Evolutionary conservation across 2,888 invertebrate genomes (phyloP), one percentile per base, ranked within the genome.

Genomic region (Anthrax anthrax): DNA sequence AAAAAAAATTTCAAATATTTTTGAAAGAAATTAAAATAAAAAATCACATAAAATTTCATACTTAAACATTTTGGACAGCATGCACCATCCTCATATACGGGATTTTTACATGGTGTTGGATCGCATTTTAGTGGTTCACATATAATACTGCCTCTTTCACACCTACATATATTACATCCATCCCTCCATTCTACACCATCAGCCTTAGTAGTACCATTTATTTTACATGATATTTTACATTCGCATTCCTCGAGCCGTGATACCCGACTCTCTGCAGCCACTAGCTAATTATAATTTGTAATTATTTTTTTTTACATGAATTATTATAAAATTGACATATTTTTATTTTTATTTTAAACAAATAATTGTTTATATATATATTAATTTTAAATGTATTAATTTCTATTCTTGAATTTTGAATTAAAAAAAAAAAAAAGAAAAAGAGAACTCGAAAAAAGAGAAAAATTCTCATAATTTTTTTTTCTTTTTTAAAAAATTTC

Each of bases 61-160:
- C 89, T 84, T 61, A 85, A 76, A 72, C 90, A 91, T 59, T 78
- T 79, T 50, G 85, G 84, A 69, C 90, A 91, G 70, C 89, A 90
- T 64, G 85, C 80, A 54, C 84, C 87, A 53, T 78, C 77, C 58
- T 78, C 77, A 60, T 78, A 70, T 51, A 84, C 80, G 56, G 90
- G 89, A 68, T 85, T 79, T 69, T 83, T 84, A 72, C 90, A 91
- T 56, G 75, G 75, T 49, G 77, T 74, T 59, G 76, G 72, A 45
- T 83, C 81, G 73, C 91, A 91, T 65, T 83, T 80, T 52, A 83
- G 79, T 60, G 82, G 83, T 64, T 80, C 77, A 75, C 90, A 91
- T 65, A 82, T 78, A 55, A 89, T 81, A 60, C 82, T 81, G 43
- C 90, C 89, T 72, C 84, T 84, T 85, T 87, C 80, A 74, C 91